Conservation (phyloP, 1,140 invertebrate species). For the Dinoponera quadriceps region DNA sequence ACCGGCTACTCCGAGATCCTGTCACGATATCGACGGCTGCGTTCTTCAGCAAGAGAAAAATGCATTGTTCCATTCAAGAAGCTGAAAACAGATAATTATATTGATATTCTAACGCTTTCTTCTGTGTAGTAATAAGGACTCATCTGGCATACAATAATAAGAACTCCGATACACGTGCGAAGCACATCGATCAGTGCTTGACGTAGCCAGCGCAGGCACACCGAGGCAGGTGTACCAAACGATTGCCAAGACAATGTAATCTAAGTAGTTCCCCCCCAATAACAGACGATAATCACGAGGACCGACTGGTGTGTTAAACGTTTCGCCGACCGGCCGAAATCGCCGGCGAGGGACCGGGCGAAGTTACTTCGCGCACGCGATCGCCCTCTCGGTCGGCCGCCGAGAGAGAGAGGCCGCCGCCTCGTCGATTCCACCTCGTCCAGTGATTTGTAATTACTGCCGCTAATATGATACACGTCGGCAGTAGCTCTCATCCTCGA, state of each 20-base stretch:
- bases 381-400: conserved; percentile 15
- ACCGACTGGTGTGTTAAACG: not conserved
- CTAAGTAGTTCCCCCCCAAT: not conserved
- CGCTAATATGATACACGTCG: conserved; percentile 72
- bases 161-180: too few relatives aligned
- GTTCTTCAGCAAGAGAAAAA: too few relatives aligned
- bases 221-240: not conserved
- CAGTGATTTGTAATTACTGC: conserved; percentile 80
- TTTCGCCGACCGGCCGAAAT: conserved; percentile 25
- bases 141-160: too few relatives aligned
- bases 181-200: too few relatives aligned
- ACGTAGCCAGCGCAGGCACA: too few relatives aligned
- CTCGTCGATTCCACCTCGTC: conserved; percentile 61
- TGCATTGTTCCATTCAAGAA: too few relatives aligned
- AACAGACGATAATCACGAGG: not conserved
- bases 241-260: conserved; percentile 15
- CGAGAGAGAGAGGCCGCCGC: conserved; percentile 37
- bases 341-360: not conserved
- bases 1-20: too few relatives aligned
- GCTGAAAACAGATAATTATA: too few relatives aligned
- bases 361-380: conserved; percentile 18
- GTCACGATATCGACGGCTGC: too few relatives aligned
- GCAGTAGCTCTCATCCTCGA: conserved; percentile 63
- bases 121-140: too few relatives aligned
- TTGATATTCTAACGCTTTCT: too few relatives aligned